phyloP scores from a whole-genome alignment of 2,113 vertebrate genomes.

The Cercocebus atys region DNA sequence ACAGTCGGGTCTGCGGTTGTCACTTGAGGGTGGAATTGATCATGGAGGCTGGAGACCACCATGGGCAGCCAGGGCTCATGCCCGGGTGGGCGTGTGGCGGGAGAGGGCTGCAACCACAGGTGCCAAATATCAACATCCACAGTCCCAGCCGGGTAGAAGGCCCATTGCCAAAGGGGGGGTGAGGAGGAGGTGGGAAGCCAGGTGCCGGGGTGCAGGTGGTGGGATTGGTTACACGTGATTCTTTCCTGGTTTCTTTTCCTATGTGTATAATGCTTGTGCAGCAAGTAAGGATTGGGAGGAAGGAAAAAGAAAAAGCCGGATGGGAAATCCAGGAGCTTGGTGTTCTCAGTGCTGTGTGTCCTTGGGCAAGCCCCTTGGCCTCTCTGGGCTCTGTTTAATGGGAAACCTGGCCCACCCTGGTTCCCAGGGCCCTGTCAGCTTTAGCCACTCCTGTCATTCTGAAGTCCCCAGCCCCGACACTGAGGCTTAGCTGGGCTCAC shows the following conservation, averaged over 20 bases:
- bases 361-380: too few relatives aligned
- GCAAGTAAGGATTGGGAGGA: too few relatives aligned
- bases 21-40: rapidly evolving
- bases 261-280: rapidly evolving
- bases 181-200: rapidly evolving
- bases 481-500: not conserved
- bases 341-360: not conserved
- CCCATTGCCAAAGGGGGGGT: rapidly evolving
- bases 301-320: not conserved
- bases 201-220: rapidly evolving
- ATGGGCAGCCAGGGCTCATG: not conserved
- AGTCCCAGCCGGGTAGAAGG: rapidly evolving
- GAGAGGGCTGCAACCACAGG: not conserved
- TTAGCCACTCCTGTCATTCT: too few relatives aligned
- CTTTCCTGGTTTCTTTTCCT: not conserved
- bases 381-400: not conserved
- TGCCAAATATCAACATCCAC: rapidly evolving
- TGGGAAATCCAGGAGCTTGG: rapidly evolving
- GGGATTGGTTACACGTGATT: rapidly evolving
- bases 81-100: not conserved
- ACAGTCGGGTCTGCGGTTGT: not conserved
- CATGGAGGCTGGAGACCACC: rapidly evolving
- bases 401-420: not conserved
- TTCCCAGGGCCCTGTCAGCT: not conserved
- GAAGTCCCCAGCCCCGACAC: not conserved